Conservation (phyloP, 2,888 invertebrate genomes). For the Drosophila paranaensis region DNA sequence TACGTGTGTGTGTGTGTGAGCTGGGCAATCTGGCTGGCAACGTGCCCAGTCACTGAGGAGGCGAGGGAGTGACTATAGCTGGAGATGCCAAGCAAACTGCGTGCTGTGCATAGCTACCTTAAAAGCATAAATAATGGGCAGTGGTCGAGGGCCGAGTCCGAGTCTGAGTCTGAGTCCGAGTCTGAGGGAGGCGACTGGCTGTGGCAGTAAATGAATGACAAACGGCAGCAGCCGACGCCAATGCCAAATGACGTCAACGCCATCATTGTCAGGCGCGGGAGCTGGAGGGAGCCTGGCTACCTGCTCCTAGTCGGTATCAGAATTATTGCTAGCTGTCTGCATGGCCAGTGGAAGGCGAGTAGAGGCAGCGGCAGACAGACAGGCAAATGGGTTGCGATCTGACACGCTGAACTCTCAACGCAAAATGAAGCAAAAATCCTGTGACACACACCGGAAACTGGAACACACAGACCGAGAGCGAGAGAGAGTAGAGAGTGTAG, state of each 20-base stretch:
- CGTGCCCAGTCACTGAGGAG: conserved; percentile 32
- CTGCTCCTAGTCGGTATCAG: conserved; percentile 57
- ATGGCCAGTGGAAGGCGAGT: conserved; percentile 50
- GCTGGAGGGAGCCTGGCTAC: conserved; percentile 3
- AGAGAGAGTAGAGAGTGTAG: no score
- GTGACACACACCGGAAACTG: conserved; percentile 75
- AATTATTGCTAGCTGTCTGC: conserved; percentile 74
- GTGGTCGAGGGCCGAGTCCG: conserved; percentile 4
- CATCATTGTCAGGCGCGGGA: conserved; percentile 65
- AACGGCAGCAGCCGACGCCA: conserved; percentile 61
- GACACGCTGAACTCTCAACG: conserved; percentile 75
- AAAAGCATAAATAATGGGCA: conserved; percentile 76
- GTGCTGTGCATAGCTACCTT: conserved; percentile 54
- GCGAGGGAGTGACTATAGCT: conserved; percentile 15
- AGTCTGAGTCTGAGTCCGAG: background rate
- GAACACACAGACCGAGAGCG: conserved; percentile 39
- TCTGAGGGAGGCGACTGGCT: background rate
- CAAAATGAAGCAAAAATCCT: conserved; percentile 74
- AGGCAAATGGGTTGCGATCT: conserved; percentile 71
- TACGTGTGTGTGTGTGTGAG: background rate
- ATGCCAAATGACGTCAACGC: conserved; percentile 78
- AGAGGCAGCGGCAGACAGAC: conserved; percentile 29
- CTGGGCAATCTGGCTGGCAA: conserved; percentile 42
- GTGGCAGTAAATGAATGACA: conserved; percentile 68
- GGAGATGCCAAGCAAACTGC: conserved; percentile 37